Conservation (phyloP, 64 coral and sea anemone genomes). For the Actinia equina region DNA sequence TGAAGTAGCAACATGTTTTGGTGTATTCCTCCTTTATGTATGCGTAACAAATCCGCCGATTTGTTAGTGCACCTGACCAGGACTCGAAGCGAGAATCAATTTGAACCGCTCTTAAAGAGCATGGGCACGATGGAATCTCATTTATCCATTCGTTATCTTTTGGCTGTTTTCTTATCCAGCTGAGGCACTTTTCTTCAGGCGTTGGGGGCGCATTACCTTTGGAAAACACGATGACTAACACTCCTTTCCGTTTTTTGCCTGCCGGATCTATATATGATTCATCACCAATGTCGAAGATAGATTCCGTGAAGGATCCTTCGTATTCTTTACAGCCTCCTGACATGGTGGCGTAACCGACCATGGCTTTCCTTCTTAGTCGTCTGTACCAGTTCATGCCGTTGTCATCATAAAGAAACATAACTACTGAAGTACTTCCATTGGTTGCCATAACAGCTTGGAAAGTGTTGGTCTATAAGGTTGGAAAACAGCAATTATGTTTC, state of each 20-base stretch:
- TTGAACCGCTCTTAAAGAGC: background rate
- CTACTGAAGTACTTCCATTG: conserved; percentile 13
- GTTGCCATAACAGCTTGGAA: conserved; percentile 33
- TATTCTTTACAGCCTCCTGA: background rate
- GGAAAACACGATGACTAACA: conserved; percentile 27
- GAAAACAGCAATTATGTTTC: background rate
- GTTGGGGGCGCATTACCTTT: background rate
- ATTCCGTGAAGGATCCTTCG: conserved; percentile 23
- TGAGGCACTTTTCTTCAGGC: conserved; percentile 40
- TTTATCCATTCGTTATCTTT: background rate
- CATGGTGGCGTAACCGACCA: conserved; percentile 39
- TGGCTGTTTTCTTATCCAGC: conserved; percentile 16
- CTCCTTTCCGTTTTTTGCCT: background rate
- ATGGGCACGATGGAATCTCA: background rate
- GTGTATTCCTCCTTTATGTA: background rate
- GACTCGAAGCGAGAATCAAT: background rate
- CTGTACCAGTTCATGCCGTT: conserved; percentile 40
- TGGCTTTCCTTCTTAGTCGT: conserved; percentile 6
- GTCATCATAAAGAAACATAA: conserved; percentile 36
- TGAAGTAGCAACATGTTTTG: conserved; percentile 41
- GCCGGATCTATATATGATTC: conserved; percentile 9
- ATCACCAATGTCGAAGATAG: conserved; percentile 42
- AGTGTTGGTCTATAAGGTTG: conserved; percentile 27
- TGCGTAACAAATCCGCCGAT: background rate
- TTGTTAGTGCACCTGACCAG: background rate